Conservation (phyloP, 1,140 invertebrate species). For the Atta colombica region DNA sequence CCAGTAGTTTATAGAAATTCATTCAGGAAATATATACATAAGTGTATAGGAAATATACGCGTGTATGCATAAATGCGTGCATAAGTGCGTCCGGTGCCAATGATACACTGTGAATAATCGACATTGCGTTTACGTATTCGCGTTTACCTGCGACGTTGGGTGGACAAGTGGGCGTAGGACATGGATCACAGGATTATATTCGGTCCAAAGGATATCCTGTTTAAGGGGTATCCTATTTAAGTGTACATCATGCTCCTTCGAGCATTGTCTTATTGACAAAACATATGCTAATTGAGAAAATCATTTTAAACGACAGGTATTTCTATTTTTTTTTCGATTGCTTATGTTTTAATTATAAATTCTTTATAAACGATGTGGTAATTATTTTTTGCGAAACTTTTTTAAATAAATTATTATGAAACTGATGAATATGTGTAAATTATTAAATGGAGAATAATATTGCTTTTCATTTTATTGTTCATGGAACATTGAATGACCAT, state of each 20-base stretch:
- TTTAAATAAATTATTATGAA: neutral
- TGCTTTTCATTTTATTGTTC: constrained; percentile 52
- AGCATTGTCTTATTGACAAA: constrained; percentile 35
- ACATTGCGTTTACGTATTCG: constrained; percentile 55
- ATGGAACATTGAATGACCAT: constrained; percentile 31
- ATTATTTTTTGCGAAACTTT: neutral
- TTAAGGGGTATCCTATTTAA: constrained; percentile 48
- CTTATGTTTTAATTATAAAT: constrained; percentile 13
- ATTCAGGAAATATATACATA: constrained; percentile 11
- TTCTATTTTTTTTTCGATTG: neutral
- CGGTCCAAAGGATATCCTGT: constrained; percentile 30
- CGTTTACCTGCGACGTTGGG: constrained; percentile 69
- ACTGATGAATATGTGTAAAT: constrained; percentile 32
- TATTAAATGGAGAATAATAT: constrained; percentile 42
- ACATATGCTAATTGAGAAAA: constrained; percentile 14
- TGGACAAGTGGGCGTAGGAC: constrained; percentile 69
- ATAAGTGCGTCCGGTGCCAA: constrained; percentile 45
- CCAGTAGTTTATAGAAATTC: neutral
- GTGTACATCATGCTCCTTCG: constrained; percentile 20
- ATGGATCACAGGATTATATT: constrained; percentile 71
- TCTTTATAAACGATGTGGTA: neutral
- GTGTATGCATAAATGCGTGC: constrained; percentile 40
- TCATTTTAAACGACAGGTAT: neutral
- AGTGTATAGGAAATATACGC: neutral
- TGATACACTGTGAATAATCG: constrained; percentile 74